Conservation (phyloP, 2,888 invertebrate species). For the Callosobruchus maculatus region DNA sequence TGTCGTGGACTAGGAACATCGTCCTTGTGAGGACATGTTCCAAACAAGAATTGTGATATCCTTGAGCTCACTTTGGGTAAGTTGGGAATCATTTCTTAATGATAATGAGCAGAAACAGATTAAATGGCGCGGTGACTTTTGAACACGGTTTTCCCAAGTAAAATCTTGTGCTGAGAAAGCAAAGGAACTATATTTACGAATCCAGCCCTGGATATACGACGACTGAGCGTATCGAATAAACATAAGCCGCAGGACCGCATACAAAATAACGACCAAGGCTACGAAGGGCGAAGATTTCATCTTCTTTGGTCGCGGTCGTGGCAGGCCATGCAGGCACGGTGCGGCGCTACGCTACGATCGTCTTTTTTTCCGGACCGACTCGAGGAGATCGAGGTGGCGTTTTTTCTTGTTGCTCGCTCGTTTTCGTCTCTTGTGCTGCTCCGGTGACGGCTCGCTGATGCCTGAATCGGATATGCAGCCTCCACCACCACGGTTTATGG, state of each 20-base stretch:
- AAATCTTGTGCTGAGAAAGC: too few relatives aligned
- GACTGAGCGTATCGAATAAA: constrained; percentile 19
- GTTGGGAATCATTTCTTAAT: too few relatives aligned
- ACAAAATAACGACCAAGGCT: constrained; percentile 16
- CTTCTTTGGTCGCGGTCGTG: constrained; percentile 3
- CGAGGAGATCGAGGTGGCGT: neutral
- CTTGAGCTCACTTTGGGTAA: too few relatives aligned
- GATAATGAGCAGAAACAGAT: too few relatives aligned
- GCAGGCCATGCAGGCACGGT: neutral
- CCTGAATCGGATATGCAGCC: neutral
- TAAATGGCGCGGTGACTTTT: too few relatives aligned
- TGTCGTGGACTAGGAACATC: too few relatives aligned
- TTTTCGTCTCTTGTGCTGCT: neutral
- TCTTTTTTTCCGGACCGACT: neutral
- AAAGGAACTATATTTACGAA: too few relatives aligned
- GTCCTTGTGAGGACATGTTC: too few relatives aligned
- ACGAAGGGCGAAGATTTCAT: constrained; percentile 15
- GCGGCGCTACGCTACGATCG: neutral
- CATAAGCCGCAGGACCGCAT: constrained; percentile 20
- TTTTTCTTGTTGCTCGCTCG: neutral
- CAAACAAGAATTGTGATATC: too few relatives aligned
- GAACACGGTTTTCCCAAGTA: too few relatives aligned
- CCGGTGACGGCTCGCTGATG: neutral
- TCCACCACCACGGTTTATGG: neutral
- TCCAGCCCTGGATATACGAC: neutral